Conservation (phyloP, 2,113 vertebrate species). For the Rhodinocichla rosea region DNA sequence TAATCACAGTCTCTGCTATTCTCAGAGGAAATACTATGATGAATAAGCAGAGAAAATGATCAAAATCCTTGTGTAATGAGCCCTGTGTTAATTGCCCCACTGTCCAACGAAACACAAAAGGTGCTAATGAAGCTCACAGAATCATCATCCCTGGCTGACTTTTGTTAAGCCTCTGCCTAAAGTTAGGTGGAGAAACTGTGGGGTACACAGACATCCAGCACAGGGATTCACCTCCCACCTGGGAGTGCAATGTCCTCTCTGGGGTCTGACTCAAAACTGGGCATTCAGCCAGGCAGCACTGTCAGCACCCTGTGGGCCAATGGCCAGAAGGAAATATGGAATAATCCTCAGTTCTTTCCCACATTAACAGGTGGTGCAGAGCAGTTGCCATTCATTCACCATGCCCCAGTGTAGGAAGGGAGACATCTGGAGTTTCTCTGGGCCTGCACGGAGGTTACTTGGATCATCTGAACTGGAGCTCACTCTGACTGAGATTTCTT, state of each 20-base stretch:
- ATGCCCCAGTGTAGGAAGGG: neutral
- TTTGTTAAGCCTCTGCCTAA: neutral
- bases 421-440: neutral
- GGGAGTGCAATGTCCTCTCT: neutral
- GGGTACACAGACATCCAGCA: neutral
- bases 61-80: conserved; percentile 58
- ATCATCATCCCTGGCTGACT: neutral
- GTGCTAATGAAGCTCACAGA: neutral
- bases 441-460: neutral
- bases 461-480: neutral
- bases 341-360: neutral
- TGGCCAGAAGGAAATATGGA: neutral
- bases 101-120: conserved; percentile 40
- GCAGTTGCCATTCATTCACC: neutral
- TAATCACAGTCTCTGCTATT: neutral
- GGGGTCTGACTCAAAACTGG: neutral
- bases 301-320: neutral
- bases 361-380: neutral
- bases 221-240: neutral
- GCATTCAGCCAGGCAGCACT: neutral
- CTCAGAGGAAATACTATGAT: conserved; percentile 21
- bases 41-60: conserved; percentile 44
- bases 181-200: neutral
- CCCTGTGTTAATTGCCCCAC: conserved; percentile 44
- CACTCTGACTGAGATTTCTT: neutral